Evolutionary conservation across 2,888 invertebrate genomes (phyloP), one percentile per base, ranked within the genome.

Genomic region (Lamellibrachia columna): DNA sequence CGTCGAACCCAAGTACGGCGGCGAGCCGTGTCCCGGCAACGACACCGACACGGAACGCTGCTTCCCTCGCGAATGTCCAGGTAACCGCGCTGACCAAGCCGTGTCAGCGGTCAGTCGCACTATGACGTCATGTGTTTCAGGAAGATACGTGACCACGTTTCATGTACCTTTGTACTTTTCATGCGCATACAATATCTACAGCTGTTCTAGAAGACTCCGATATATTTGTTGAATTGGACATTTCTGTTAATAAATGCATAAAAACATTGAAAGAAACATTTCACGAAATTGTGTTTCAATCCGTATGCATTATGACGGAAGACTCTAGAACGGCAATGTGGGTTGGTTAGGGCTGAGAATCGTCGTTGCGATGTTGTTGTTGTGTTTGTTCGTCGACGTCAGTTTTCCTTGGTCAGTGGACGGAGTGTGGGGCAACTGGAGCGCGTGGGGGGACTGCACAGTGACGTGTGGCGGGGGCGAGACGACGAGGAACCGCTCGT

Each of bases 401-500:
- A 92, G 92, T 75, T 40, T 58, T 75, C 60, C 40, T 92, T 53
- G 91, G 90, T 60, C 92, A 93, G 94, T 94, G 52, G 93, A 94
- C 92, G 94, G 94, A 40, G 93, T 94, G 9, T 95, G 95, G 93
- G 93, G 75, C 60, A 22, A 91, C 7, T 96, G 96, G 96, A 92
- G 94, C 40, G 92, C 93, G 3, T 96, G 96, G 96, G 93, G 93
- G 7, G 90, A 92, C 3, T 96, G 96, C 93, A 94, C 94, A 92
- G 93, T 94, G 75, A 94, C 95, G 1, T 96, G 96, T 94, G 95
- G 95, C 7, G 94, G 94, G 11, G 96, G 96, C 6, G 93, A 93
- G 90, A 95, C 95, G 94, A 93, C 93, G 93, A 93, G 96, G 60
- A 93, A 93, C 55, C 93, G 96, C 40, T 92, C 93, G 7, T 96